Conservation (phyloP, 1,140 invertebrate genomes). For the Batillaria attramentaria region DNA sequence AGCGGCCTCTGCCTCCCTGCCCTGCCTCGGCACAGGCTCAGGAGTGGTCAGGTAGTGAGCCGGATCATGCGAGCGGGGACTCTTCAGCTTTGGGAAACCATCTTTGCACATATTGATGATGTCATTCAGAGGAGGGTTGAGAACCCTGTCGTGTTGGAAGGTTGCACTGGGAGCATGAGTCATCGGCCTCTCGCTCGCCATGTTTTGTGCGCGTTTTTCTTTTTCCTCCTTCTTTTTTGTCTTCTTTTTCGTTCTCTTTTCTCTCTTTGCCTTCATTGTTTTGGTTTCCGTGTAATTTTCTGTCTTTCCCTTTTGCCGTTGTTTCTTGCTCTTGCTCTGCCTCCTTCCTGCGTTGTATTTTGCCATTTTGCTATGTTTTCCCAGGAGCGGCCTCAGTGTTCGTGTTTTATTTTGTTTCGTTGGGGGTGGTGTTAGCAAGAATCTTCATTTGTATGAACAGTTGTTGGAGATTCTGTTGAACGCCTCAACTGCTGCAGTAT, state of each 20-base stretch:
- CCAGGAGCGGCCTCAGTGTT: not conserved
- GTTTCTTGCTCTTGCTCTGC: not conserved
- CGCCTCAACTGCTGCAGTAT: not conserved
- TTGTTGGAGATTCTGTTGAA: no score
- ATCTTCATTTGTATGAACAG: no score
- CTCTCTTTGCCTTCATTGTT: not conserved
- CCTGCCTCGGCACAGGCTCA: not conserved
- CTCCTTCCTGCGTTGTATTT: not conserved
- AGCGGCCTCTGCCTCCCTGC: not conserved
- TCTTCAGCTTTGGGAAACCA: not conserved
- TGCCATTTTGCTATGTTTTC: not conserved
- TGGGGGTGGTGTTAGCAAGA: not conserved
- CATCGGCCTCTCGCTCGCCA: not conserved
- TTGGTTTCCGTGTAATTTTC: not conserved
- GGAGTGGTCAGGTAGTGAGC: not conserved
- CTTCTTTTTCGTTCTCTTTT: not conserved
- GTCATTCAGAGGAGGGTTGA: conserved; percentile 3
- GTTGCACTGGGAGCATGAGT: no score
- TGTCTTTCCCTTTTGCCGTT: not conserved
- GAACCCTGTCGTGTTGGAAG: not conserved
- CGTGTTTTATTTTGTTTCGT: not conserved
- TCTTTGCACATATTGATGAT: conserved; percentile 22
- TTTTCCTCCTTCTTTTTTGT: not conserved
- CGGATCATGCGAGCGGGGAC: not conserved
- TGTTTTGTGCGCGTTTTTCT: not conserved